Evolutionary conservation across 2,113 vertebrate species (phyloP), one percentile per base, ranked within the genome.

Genomic region (Colaptes auratus): DNA sequence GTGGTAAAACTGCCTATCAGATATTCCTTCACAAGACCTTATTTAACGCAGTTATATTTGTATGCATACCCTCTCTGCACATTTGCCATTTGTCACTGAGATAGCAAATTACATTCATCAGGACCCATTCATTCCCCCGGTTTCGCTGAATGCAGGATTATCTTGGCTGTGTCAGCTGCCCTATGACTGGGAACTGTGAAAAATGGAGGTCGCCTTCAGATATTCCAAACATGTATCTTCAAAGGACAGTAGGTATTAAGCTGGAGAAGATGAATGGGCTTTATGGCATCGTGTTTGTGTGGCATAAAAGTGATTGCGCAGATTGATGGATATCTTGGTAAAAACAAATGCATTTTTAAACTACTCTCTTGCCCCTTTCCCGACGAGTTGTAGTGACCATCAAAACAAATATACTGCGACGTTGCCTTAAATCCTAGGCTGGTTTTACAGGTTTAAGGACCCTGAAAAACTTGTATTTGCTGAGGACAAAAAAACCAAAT

Each of bases 271-370:
- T 97, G 96, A 97, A 98, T 97, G 95, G 94, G 59, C 77, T 86
- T 94, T 96, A 90, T 97, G 94, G 95, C 96, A 96, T 94, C 44
- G 25, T 96, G 77, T 97, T 98, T 97, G 95, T 96, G 94, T 96
- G 95, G 89, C 93, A 96, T 78, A 93, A 96, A 96, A 95, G 93
- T 95, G 95, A 95, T 95, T 88, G 89, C 95, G 89, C 92, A 91
- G 89, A 96, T 97, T 97, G 97, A 97, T 98, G 96, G 95, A 86
- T 97, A 93, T 96, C 94, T 97, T 92, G 94, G 90, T 96, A 96
- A 96, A 96, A 97, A 96, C 96, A 98, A 97, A 98, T 96, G 96
- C 75, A 91, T 98, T 96, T 97, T 96, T 96, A 96, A 97, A 93
- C 86, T 96, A 96, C 95, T 98, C 92, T 91, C 94, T 93, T 90